Conservation (phyloP, 2,797 vertebrate species). For the Sebastes alutus region DNA sequence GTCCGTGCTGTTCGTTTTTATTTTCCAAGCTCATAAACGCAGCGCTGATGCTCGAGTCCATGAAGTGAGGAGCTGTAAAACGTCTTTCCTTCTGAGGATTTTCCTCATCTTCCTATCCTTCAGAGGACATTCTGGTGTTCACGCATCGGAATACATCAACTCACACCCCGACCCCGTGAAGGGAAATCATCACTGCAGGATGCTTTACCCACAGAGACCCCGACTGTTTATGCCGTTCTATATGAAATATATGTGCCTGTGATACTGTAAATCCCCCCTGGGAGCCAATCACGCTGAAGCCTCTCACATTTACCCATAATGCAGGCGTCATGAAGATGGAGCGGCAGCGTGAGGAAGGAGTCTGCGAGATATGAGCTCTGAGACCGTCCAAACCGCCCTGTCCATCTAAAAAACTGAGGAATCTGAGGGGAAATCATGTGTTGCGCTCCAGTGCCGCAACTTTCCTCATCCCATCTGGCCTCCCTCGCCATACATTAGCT, state of each 20-base stretch:
- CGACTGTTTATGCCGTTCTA: background rate
- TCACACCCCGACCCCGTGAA: background rate
- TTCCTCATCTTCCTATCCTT: background rate
- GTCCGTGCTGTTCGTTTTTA: background rate
- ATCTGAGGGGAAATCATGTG: constrained; percentile 67
- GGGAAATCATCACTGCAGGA: constrained; percentile 23
- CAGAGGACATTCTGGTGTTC: background rate
- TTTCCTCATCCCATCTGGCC: constrained; percentile 37
- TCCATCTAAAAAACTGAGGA: constrained; percentile 27
- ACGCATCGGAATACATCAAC: background rate
- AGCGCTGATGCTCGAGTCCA: background rate
- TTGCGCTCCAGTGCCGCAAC: constrained; percentile 33
- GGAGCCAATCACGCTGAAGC: constrained; percentile 49
- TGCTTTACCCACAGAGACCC: constrained; percentile 1
- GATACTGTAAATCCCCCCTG: constrained; percentile 23
- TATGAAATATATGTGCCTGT: constrained; percentile 6
- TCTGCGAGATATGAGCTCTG: constrained; percentile 49
- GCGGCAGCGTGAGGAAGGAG: background rate
- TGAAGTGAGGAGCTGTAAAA: background rate
- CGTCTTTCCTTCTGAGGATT: background rate
- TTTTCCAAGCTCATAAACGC: background rate
- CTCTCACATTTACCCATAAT: constrained; percentile 54
- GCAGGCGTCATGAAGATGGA: constrained; percentile 56
- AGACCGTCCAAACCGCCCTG: constrained; percentile 25
- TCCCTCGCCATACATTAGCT: constrained; percentile 15